Base-by-base conservation (phyloP, 2,888 invertebrate species). In the Protula sp. region DNA sequence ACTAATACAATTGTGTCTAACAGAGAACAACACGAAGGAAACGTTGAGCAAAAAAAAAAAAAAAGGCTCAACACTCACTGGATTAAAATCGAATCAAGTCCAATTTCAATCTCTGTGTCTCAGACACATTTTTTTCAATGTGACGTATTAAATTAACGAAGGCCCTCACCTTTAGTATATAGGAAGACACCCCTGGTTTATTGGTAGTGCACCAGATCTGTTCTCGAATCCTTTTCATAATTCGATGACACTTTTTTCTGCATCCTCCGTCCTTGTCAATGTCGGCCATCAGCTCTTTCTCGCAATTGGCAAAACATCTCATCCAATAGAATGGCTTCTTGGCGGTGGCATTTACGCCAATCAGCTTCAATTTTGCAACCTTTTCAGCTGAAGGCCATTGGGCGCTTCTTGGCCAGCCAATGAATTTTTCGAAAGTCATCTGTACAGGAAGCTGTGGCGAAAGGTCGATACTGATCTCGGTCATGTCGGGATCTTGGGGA, bases 221-320 rank as follows among this genome's bases (percentile, higher is more conserved):
- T 9, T 22, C 24, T 9, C 24, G 9, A 5, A 64, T n/a, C 26
- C 51, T 60, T 47, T 62, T 62, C 62, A 64, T 62, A 48, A 62
- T 64, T 22, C 62, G 54, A 53, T 62, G 62, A 9, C 30, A 22
- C 47, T 62, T 60, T 58, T 60, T 63, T n/a, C 64, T 30, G 29
- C 59, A 57, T n/a, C 61, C 61, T 0, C 54, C 59, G 27, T 64
- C 62, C 19, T 31, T 51, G 45, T 64, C 64, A 5, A 62, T 52
- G 14, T 54, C 57, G 9, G 30, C 29, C 3, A 63, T 31, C 47
- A 64, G 55, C n/a, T 50, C 54, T 47, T 55, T 48, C 56, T 64
- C 64, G 2, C 48, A 47, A 27, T 58, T 47, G n/a, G 59, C 50
- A 28, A 54, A 58, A 2, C 55, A 55, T 24, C 54, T 26, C 47